Evolutionary conservation across 2,888 invertebrate species (phyloP).

Genomic region (Pinctada fucata): DNA sequence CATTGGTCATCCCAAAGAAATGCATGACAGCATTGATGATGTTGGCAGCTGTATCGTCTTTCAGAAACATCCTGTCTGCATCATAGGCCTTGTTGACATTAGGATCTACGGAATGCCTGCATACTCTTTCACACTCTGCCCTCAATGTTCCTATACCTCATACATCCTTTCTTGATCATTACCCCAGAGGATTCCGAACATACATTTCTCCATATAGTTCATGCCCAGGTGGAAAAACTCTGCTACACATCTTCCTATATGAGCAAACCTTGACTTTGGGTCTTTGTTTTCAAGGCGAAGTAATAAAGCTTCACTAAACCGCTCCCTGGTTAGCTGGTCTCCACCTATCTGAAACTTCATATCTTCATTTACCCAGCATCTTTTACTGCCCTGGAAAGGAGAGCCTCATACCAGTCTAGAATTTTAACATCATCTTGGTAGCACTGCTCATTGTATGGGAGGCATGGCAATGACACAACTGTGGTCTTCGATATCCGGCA

Average conservation of each 20-base stretch:
- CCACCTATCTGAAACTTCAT: conserved; percentile 44
- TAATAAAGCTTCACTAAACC: conserved; percentile 38
- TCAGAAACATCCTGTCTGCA: conserved; percentile 20
- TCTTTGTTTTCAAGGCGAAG: conserved; percentile 4
- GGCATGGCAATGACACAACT: conserved; percentile 37
- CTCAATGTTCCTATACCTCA: conserved; percentile 18
- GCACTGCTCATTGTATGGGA: conserved; percentile 42
- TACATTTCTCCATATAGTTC: conserved; percentile 27
- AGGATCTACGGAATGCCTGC: conserved; percentile 10
- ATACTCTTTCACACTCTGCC: conserved; percentile 16
- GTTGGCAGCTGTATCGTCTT: not conserved
- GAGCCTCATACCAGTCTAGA: conserved; percentile 41
- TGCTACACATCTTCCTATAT: conserved; percentile 37
- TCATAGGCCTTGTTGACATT: conserved; percentile 18
- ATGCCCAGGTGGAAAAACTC: conserved; percentile 47
- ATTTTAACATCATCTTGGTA: conserved; percentile 46
- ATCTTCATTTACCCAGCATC: conserved; percentile 1
- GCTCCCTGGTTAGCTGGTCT: conserved; percentile 44
- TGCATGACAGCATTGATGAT: conserved; percentile 3
- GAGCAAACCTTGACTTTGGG: conserved; percentile 29
- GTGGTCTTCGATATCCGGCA: not conserved
- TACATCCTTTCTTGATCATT: not conserved
- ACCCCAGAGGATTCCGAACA: not conserved
- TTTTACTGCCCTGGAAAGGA: conserved; percentile 19
- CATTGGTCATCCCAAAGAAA: conserved; percentile 11